Evolutionary conservation across 2,113 vertebrate species (phyloP).

Genomic region (Pyrgilauda ruficollis): DNA sequence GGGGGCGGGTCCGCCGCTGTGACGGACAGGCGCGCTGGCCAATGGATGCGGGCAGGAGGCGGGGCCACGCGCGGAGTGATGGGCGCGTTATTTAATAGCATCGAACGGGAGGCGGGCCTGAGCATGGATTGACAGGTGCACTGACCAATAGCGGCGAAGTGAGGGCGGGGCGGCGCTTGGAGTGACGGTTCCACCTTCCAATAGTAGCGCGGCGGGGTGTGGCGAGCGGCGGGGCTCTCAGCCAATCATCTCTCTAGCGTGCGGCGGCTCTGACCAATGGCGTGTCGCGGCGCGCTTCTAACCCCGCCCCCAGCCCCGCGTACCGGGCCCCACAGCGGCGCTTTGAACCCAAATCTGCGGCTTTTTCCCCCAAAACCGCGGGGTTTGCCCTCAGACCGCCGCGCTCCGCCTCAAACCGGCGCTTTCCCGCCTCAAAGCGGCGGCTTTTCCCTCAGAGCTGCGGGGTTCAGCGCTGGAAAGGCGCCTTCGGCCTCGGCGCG

Average conservation of each 20-base stretch:
- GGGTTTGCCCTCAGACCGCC: not conserved
- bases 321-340: not conserved
- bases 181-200: not conserved
- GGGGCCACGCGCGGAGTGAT: not conserved
- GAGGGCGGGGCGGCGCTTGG: too few species aligned
- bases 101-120: too few species aligned
- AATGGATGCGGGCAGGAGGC: not conserved
- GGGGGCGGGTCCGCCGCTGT: not conserved
- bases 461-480: accelerated
- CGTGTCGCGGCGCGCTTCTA: not conserved
- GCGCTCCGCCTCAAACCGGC: too few species aligned
- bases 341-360: not conserved
- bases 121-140: not conserved
- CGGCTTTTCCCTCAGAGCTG: not conserved
- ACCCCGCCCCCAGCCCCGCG: not conserved
- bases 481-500: not conserved
- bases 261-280: not conserved
- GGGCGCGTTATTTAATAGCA: not conserved
- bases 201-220: not conserved
- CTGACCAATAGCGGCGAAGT: not conserved
- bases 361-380: not conserved
- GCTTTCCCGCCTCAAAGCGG: accelerated
- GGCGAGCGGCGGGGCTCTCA: not conserved
- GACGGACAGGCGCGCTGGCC: not conserved
- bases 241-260: not conserved